Base-by-base conservation (phyloP, 2,113 vertebrate species). In the Spilogale gracilis region DNA sequence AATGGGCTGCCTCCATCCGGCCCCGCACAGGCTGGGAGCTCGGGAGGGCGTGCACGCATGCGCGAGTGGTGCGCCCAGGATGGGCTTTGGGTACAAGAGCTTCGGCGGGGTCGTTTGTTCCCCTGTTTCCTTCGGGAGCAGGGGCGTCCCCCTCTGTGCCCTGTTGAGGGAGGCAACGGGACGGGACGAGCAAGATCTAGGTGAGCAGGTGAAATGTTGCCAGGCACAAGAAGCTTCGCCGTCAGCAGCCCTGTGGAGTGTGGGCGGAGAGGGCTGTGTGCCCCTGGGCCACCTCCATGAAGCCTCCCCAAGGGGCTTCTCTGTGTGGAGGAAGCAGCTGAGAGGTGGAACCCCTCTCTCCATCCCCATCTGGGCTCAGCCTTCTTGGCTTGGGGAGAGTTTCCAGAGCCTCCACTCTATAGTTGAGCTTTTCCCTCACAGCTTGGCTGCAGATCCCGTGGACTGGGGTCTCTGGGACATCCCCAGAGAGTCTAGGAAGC, bases 61-160 rank as follows among this genome's bases (percentile, higher is more conserved):
- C 11, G 3, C 1, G 20, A 0, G 0, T 9, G 60, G 60, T 2
- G 0, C n/a, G 1, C 4, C 1, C 25, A 30, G 10, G 65, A n/a
- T 12, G 13, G 30, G n/a, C 4, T 3, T 2, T 38, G 67, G n/a
- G 43, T 1, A 0, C 25, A 0, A 23, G 48, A 27, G 18, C 12
- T 27, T 14, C 1, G 0, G 30, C 52, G 1, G 32, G 16, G 38
- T 63, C 11, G 0, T 8, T 25, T 32, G 8, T 12, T 6, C 50
- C 48, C 60, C 83, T 10, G 30, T 45, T 16, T 71, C 89, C 38
- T 18, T 5, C 0, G 0, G 65, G 50, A 0, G 32, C 43, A 23
- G 8, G 6, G 74, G 74, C 0, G 6, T 27, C 13, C 54, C 63
- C 12, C 0, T 45, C 4, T 21, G 27, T 32, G 25, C 16, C 56